A percentile compares a stretch with the other conserved stretches of the same genome.
Evolutionary conservation across 2,113 vertebrate species (phyloP).

Genomic region (Gambusia holbrooki): DNA sequence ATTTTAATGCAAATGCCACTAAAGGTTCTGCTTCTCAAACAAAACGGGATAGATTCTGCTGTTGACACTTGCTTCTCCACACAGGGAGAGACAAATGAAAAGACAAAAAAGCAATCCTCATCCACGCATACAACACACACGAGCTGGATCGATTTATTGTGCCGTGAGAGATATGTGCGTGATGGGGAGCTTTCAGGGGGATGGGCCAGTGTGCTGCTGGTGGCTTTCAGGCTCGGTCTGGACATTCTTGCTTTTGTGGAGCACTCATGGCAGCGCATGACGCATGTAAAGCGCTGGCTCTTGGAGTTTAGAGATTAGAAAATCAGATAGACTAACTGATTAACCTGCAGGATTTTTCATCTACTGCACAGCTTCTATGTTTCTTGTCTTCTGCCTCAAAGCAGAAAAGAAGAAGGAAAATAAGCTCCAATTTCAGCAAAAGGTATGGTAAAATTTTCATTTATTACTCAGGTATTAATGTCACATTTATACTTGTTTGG

Average conservation of each 20-base stretch:
- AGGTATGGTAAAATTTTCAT: neutral
- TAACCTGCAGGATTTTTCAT: conserved; percentile 30
- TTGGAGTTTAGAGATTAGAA: conserved; percentile 28
- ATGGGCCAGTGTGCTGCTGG: conserved; percentile 60
- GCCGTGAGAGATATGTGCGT: conserved; percentile 60
- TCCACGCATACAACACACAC: conserved; percentile 28
- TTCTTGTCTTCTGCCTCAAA: conserved; percentile 12
- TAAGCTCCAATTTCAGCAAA: neutral
- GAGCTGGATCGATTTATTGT: conserved; percentile 63
- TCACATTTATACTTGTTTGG: no score
- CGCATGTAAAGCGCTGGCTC: neutral
- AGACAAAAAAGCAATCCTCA: no score
- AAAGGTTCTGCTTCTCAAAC: neutral
- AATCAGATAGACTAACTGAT: conserved; percentile 14
- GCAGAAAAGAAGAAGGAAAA: conserved; percentile 27
- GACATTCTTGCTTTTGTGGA: conserved; percentile 34
- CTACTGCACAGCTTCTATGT: conserved; percentile 3
- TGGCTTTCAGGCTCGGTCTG: conserved; percentile 32
- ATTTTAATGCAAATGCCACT: neutral
- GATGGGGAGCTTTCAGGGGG: conserved; percentile 69
- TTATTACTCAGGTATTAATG: no score
- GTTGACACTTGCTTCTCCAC: neutral
- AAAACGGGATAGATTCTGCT: neutral
- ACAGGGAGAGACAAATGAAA: neutral
- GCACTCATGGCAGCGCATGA: conserved; percentile 31